Conservation (phyloP, 1,140 invertebrate species). For the Drosophila jambulina region DNA sequence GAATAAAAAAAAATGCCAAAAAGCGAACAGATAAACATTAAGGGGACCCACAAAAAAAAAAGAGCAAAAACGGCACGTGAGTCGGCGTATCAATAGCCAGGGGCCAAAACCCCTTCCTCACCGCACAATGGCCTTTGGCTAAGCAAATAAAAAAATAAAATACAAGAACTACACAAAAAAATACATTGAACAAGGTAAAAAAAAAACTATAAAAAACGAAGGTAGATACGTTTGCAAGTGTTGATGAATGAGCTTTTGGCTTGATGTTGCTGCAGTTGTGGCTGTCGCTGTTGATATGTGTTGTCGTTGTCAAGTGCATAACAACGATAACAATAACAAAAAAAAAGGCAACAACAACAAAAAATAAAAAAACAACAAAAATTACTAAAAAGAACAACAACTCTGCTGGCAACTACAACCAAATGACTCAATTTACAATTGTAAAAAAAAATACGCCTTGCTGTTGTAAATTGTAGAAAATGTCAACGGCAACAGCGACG, state of each 20-base stretch:
- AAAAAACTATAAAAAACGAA: constrained; percentile 6
- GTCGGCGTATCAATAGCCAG: constrained; percentile 46
- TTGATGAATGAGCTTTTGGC: constrained; percentile 72
- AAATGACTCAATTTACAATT: constrained; percentile 84
- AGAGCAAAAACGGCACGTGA: constrained; percentile 56
- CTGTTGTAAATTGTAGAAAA: constrained; percentile 68
- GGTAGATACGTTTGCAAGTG: constrained; percentile 45
- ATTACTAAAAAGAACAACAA: constrained; percentile 29
- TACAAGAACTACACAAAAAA: constrained; percentile 21
- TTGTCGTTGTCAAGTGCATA: constrained; percentile 78
- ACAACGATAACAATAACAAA: constrained; percentile 52
- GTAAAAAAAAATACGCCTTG: constrained; percentile 67
- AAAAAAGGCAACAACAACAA: constrained; percentile 9
- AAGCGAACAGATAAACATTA: constrained; percentile 23
- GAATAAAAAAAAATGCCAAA: constrained; percentile 28
- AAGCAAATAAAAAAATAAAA: constrained; percentile 39
- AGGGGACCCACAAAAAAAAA: constrained; percentile 14
- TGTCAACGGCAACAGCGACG: constrained; percentile 69
- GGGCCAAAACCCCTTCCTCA: constrained; percentile 15
- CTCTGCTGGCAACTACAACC: constrained; percentile 50
- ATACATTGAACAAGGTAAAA: constrained; percentile 23
- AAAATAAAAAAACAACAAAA: neutral
- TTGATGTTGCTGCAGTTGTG: constrained; percentile 35
- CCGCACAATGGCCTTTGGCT: constrained; percentile 34
- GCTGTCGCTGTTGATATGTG: constrained; percentile 43